These are phyloP conservation scores for Drosophila quasianomalipes DNA, from an alignment of 2,888 invertebrate species.

Conservation along the genomic window DNA sequence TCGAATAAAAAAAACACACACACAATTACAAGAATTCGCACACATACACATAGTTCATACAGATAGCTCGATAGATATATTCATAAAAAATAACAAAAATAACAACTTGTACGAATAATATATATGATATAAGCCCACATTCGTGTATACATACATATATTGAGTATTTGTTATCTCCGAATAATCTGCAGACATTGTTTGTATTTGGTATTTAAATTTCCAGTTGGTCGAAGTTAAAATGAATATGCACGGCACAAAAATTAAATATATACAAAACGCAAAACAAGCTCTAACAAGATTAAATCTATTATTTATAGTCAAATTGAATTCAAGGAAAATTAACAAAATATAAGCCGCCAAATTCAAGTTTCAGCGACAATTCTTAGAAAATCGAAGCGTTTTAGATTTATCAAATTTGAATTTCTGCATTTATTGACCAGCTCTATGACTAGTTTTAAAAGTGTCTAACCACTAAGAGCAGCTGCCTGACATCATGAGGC, in stretches of 20 bases:
- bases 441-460: slow-evolving; percentile 10
- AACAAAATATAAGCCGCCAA: slow-evolving; percentile 7
- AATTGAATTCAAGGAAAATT: neutral
- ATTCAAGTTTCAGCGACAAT: slow-evolving; percentile 64
- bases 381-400: slow-evolving; percentile 55
- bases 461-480: neutral
- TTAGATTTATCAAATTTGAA: slow-evolving; percentile 1
- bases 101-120: slow-evolving; percentile 29
- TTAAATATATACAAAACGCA: slow-evolving; percentile 29
- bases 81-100: neutral
- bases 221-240: slow-evolving; percentile 48
- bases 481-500: slow-evolving; percentile 1
- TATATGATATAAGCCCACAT: slow-evolving; percentile 35
- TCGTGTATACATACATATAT: slow-evolving; percentile 7
- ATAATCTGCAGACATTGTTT: slow-evolving; percentile 29
- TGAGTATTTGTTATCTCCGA: slow-evolving; percentile 36
- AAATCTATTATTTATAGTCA: slow-evolving; percentile 32
- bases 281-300: slow-evolving; percentile 40
- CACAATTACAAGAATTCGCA: slow-evolving; percentile 7
- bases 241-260: slow-evolving; percentile 20
- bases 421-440: slow-evolving; percentile 17
- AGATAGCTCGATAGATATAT: slow-evolving; percentile 2
- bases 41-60: slow-evolving; percentile 32
- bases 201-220: slow-evolving; percentile 39
- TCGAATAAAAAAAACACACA: slow-evolving; percentile 5